Conservation (phyloP, 2,113 vertebrate genomes). For the Pristiophorus japonicus region DNA sequence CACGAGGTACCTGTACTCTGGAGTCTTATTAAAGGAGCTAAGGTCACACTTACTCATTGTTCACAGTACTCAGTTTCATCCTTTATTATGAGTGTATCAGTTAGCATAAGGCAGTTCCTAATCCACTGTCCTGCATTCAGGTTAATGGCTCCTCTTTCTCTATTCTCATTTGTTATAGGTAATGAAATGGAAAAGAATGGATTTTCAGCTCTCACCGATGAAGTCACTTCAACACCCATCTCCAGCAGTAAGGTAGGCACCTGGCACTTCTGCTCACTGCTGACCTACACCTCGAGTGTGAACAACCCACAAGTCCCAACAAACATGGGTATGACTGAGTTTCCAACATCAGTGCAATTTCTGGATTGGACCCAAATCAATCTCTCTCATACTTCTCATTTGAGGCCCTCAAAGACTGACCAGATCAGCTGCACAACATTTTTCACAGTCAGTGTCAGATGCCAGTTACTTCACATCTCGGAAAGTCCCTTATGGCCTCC, state of each 20-base stretch:
- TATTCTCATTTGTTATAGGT: conserved; percentile 58
- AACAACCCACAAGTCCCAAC: background rate
- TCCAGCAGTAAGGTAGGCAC: conserved; percentile 72
- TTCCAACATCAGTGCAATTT: background rate
- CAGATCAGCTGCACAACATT: background rate
- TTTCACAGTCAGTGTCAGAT: background rate
- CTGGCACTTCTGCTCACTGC: background rate
- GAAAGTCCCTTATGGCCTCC: background rate
- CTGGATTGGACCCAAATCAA: background rate
- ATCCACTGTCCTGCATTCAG: background rate
- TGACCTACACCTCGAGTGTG: background rate
- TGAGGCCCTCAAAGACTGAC: background rate
- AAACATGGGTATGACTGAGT: background rate
- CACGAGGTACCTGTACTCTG: no score
- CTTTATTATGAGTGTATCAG: no score
- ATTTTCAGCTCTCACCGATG: conserved; percentile 60
- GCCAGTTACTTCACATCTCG: background rate
- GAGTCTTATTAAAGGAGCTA: no score
- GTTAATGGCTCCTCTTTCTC: conserved; percentile 38
- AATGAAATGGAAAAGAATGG: conserved; percentile 74
- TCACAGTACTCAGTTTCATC: no score
- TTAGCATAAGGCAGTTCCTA: background rate
- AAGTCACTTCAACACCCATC: conserved; percentile 75
- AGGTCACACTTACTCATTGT: no score
- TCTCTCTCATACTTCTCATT: background rate